Evolutionary conservation across 2,888 invertebrate genomes (phyloP), one percentile per base, ranked within the genome.

Genomic region (Nomada fabriciana): DNA sequence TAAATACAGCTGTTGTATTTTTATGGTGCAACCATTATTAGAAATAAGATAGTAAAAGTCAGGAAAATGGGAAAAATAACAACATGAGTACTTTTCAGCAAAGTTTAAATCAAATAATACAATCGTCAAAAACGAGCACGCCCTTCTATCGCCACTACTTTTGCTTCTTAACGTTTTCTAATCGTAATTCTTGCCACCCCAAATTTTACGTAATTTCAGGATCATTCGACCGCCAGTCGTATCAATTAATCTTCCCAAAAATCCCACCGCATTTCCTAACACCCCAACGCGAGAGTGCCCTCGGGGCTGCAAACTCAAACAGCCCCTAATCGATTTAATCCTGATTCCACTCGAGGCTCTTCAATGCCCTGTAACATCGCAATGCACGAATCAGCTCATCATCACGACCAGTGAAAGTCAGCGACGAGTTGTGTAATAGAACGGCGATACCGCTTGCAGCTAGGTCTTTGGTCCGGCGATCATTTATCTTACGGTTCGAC

Each of bases 401-500:
- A 84, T 87, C 82, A 78, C 83, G 68, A 71, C 59, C 73, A 85
- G 89, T 89, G 89, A 89, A 89, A 89, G 89, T 90, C 83, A 64
- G 67, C 72, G 53, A 63, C 67, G 72, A 57, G 75, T 88, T 88
- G 79, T 76, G 85, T 73, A 88, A 88, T 71, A 52, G 55, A 76
- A 65, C 77, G 76, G 61, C 80, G 80, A 81, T 87, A 82, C 67
- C 53, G 81, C 84, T 72, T 18, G 67, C 63, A 74, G 86, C 86
- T 60, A 81, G 64, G 76, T 70, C 70, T 59, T 61, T 70, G 73
- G 70, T n/a, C 72, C 63, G 25, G 64, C 25, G 60, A 88, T 86
- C 84, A 63, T 82, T 82, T 79, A 73, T 82, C 69, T 76, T 60
- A 13, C 13, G 43, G 52, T 63, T 64, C 25, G 52, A 20, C 57